Percentiles rank a stretch among this genome's conserved stretches.
Conservation (phyloP, 2,113 vertebrate species). For the Chloropsis cyanopogon region DNA sequence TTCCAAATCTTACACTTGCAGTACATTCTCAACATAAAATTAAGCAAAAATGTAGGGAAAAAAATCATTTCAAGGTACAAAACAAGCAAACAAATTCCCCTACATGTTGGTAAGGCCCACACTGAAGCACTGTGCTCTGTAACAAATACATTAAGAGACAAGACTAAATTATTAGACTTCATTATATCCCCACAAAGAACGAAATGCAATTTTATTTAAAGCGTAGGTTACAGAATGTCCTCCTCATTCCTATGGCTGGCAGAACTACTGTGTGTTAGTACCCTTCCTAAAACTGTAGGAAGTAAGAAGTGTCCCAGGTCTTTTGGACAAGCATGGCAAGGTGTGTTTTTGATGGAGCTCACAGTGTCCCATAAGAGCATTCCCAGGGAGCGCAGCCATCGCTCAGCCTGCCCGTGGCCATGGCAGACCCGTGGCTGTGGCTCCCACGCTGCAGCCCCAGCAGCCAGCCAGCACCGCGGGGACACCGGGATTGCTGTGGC, state of each 20-base stretch:
- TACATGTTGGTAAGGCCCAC: neutral
- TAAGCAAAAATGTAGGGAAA: neutral
- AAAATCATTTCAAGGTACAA: neutral
- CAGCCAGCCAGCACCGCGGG: accelerated
- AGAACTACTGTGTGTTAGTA: neutral
- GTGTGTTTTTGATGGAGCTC: neutral
- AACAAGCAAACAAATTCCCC: neutral
- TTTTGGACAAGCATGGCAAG: neutral
- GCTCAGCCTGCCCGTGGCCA: accelerated
- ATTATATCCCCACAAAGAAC: neutral
- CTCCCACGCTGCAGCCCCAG: neutral
- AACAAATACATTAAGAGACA: neutral
- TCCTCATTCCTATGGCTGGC: neutral
- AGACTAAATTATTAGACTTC: neutral
- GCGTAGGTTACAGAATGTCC: accelerated
- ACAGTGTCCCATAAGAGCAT: accelerated
- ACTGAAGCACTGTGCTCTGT: neutral
- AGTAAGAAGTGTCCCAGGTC: accelerated
- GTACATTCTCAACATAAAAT: neutral
- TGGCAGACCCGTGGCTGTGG: accelerated
- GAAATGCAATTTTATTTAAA: neutral
- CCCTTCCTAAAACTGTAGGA: neutral
- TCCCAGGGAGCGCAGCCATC: accelerated
- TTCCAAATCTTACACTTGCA: neutral
- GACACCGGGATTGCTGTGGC: neutral